These are phyloP conservation scores for Rambutsinella grinnellia DNA, from an alignment of 2,888 invertebrate species.

Conservation along the genomic window DNA sequence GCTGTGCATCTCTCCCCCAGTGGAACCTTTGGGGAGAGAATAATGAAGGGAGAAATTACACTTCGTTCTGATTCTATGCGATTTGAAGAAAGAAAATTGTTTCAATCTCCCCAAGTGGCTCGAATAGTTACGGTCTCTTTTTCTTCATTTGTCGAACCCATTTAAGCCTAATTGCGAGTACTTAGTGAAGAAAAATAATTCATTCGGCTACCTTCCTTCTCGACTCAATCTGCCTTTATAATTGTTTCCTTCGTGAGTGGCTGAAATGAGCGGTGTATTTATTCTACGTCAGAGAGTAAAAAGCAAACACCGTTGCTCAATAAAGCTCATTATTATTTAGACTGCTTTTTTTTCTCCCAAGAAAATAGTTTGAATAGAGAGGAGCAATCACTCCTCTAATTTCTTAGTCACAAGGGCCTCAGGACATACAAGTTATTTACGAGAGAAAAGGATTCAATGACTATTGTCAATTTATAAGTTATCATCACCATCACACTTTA, in stretches of 20 bases:
- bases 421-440: slow-evolving; percentile 51
- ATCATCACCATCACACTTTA: neutral
- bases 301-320: too few relatives aligned
- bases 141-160: slow-evolving; percentile 54
- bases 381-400: slow-evolving; percentile 30
- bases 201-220: slow-evolving; percentile 15
- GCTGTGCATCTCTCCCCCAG: too few relatives aligned
- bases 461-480: neutral
- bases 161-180: slow-evolving; percentile 54
- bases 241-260: slow-evolving; percentile 41
- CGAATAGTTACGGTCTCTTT: slow-evolving; percentile 43
- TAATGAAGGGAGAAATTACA: too few relatives aligned
- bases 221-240: slow-evolving; percentile 24
- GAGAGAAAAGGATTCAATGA: neutral
- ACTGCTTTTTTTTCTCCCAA: too few relatives aligned
- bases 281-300: too few relatives aligned
- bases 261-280: slow-evolving; percentile 24
- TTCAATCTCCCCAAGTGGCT: too few relatives aligned
- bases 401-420: slow-evolving; percentile 50
- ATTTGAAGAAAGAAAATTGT: too few relatives aligned
- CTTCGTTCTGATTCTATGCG: too few relatives aligned
- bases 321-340: too few relatives aligned
- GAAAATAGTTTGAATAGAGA: too few relatives aligned
- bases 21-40: too few relatives aligned
- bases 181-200: too few relatives aligned